A percentile compares a stretch with the other conserved stretches of the same genome.
phyloP scores from a whole-genome alignment of 2,888 invertebrate genomes.

The Pristionchus maxplancki region DNA sequence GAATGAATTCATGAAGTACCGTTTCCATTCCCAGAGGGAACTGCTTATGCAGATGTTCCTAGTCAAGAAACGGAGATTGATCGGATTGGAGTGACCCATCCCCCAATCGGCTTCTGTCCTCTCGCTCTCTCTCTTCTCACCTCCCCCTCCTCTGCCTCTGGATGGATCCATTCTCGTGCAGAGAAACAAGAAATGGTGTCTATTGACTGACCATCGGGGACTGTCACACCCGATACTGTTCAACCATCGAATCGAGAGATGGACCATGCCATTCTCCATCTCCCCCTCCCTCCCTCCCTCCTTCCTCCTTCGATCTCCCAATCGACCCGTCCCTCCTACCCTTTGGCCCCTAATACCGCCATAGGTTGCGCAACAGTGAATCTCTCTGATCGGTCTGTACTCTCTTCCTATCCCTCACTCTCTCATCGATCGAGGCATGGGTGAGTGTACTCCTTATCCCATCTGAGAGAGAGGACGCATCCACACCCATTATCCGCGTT shows the following conservation, averaged over 20 bases:
- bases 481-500: background rate
- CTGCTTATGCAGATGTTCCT: slow-evolving; percentile 31
- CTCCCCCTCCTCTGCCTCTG: background rate
- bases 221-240: slow-evolving; percentile 14
- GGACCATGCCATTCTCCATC: background rate
- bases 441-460: background rate
- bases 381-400: background rate
- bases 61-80: background rate
- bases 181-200: slow-evolving; percentile 8
- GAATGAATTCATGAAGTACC: no score
- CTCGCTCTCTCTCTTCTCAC: background rate
- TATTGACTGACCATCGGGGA: slow-evolving; percentile 2
- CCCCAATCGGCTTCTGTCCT: no score
- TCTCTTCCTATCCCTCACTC: background rate
- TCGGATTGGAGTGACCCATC: background rate
- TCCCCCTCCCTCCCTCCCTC: background rate
- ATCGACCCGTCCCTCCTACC: background rate
- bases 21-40: slow-evolving; percentile 14
- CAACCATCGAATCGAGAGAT: background rate
- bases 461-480: slow-evolving; percentile 5
- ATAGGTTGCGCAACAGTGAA: background rate
- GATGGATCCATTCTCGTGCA: background rate
- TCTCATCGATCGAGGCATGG: background rate
- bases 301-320: background rate
- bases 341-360: slow-evolving; percentile 20